These are phyloP conservation scores for Andricus curvator DNA, from an alignment of 2,888 invertebrate genomes.

Conservation along the genomic window DNA sequence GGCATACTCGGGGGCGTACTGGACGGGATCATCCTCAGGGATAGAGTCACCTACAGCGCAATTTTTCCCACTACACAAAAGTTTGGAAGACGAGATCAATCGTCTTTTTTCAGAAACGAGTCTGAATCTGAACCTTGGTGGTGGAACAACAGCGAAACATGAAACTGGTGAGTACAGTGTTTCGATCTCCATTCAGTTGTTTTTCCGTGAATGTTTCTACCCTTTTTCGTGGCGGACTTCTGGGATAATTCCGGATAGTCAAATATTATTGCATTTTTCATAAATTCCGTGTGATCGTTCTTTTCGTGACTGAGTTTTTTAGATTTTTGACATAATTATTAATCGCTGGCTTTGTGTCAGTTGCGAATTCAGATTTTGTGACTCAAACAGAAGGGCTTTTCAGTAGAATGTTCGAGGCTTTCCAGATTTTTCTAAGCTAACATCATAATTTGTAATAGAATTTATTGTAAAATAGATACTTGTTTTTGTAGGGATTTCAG, in stretches of 20 bases:
- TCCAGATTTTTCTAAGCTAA: background rate
- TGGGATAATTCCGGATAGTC: background rate
- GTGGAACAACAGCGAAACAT: background rate
- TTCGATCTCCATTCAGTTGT: background rate
- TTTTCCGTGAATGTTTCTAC: background rate
- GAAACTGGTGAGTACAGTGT: background rate
- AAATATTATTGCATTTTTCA: background rate
- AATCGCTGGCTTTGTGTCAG: background rate
- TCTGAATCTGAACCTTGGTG: background rate
- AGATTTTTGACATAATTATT: background rate
- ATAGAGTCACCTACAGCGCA: background rate
- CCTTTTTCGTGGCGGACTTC: background rate
- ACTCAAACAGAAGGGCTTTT: background rate
- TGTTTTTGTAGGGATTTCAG: background rate
- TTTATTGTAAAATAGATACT: too few species aligned
- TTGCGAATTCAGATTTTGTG: background rate
- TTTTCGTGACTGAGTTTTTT: background rate
- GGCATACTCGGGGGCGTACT: background rate
- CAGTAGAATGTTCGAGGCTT: background rate
- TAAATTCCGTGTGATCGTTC: background rate
- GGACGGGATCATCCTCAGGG: background rate
- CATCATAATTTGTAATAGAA: background rate
- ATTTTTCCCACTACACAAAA: background rate
- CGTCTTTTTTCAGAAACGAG: background rate
- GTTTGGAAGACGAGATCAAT: conserved; percentile 5